A percentile compares a stretch with the other conserved stretches of the same genome.
These are phyloP conservation scores for Biston betularia DNA, from an alignment of 2,888 invertebrate genomes.

Conservation along the genomic window DNA sequence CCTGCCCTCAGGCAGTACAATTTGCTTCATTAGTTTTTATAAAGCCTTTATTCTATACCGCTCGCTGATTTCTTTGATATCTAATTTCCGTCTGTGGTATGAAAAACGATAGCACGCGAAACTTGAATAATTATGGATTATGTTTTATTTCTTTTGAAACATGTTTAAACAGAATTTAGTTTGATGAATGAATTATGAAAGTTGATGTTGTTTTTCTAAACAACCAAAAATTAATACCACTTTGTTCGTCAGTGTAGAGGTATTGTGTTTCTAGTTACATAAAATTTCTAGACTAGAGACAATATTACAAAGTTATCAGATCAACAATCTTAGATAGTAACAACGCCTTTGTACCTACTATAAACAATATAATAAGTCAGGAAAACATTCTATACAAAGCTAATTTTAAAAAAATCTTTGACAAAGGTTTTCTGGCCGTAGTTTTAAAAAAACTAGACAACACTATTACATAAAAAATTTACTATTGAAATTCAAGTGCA, in stretches of 20 bases:
- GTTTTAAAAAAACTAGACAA: too few species aligned
- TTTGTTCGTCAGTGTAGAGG: constrained; percentile 24
- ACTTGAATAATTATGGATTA: constrained; percentile 2
- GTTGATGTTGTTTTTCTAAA: too few species aligned
- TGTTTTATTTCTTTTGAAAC: constrained; percentile 1
- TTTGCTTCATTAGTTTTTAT: constrained; percentile 62
- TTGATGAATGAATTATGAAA: too few species aligned
- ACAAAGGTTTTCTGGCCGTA: constrained; percentile 10
- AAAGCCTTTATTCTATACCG: constrained; percentile 49
- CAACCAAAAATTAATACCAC: too few species aligned
- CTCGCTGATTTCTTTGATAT: constrained; percentile 48
- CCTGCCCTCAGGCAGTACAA: constrained; percentile 55
- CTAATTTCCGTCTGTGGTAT: constrained; percentile 36
- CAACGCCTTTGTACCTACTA: constrained; percentile 3
- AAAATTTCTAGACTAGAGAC: constrained; percentile 6
- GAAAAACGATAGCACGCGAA: constrained; percentile 15
- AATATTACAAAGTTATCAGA: constrained; percentile 30
- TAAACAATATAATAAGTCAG: background rate
- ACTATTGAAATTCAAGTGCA: background rate
- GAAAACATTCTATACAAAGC: constrained; percentile 8
- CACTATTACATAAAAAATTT: constrained; percentile 1
- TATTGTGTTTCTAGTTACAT: constrained; percentile 42
- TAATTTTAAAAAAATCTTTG: constrained; percentile 15
- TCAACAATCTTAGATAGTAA: constrained; percentile 10
- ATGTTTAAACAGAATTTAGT: background rate